These are phyloP conservation scores for Palaemon carinicauda DNA, from an alignment of 1,140 invertebrate genomes.

Conservation along the genomic window DNA sequence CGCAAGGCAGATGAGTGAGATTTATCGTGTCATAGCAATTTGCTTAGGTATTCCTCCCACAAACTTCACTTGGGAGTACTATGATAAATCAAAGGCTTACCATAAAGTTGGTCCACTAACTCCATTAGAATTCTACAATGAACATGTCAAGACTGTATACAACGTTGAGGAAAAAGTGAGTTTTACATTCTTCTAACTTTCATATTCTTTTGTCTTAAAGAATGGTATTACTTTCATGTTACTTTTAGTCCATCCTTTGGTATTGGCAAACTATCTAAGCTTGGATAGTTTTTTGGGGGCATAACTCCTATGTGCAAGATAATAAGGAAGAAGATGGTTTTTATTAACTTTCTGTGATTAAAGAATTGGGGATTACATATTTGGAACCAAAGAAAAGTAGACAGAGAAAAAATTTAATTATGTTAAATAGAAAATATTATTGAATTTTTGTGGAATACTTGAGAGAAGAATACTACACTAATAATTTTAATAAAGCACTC, in stretches of 20 bases:
- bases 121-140: slow-evolving; percentile 82
- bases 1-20: slow-evolving; percentile 68
- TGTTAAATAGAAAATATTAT: no score
- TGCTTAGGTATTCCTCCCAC: slow-evolving; percentile 84
- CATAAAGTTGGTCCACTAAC: slow-evolving; percentile 78
- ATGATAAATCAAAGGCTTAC: slow-evolving; percentile 85
- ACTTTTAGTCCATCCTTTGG: slow-evolving; percentile 73
- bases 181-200: neutral
- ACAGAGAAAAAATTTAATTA: no score
- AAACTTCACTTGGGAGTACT: slow-evolving; percentile 85
- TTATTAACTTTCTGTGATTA: no score
- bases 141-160: slow-evolving; percentile 79
- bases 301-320: no score
- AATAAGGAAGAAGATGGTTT: no score
- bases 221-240: slow-evolving; percentile 19
- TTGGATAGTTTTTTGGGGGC: no score
- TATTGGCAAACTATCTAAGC: slow-evolving; percentile 62
- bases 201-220: neutral
- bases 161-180: slow-evolving; percentile 84
- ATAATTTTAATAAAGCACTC: no score
- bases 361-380: slow-evolving; percentile 77
- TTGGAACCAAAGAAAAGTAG: slow-evolving; percentile 76
- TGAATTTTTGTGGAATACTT: no score
- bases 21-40: slow-evolving; percentile 85
- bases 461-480: no score